Evolutionary conservation across 2,113 vertebrate species (phyloP).

Genomic region (Cinclus mexicanus): DNA sequence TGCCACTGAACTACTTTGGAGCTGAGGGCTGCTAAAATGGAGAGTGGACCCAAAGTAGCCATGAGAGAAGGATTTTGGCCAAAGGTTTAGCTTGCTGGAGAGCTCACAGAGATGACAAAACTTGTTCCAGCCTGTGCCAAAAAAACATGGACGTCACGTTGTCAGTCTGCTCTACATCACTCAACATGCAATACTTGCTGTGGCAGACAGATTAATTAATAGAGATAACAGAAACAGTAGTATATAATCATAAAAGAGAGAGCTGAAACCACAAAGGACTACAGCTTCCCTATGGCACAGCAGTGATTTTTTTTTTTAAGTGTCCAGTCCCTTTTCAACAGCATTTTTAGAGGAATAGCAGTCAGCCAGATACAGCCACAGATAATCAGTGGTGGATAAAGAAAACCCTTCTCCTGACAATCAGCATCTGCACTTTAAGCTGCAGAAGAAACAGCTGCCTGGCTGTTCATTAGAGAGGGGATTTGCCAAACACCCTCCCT

Average conservation of each 20-base stretch:
- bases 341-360: constrained; percentile 32
- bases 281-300: background rate
- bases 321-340: background rate
- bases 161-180: background rate
- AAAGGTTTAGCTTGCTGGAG: background rate
- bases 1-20: background rate
- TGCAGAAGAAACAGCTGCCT: constrained; percentile 25
- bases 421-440: constrained; percentile 13
- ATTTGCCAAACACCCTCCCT: constrained; percentile 36
- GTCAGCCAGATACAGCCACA: background rate
- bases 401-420: background rate
- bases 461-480: constrained; percentile 12
- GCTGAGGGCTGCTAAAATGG: background rate
- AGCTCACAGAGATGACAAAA: background rate
- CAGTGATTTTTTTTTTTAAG: background rate
- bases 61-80: background rate
- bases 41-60: background rate
- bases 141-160: background rate
- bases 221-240: background rate
- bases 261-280: background rate
- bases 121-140: background rate
- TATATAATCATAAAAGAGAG: background rate
- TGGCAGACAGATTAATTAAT: constrained; percentile 41
- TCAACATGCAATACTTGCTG: background rate
- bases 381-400: background rate